Conservation (phyloP, 2,888 invertebrate genomes). For the Phragmatobia fuliginosa region DNA sequence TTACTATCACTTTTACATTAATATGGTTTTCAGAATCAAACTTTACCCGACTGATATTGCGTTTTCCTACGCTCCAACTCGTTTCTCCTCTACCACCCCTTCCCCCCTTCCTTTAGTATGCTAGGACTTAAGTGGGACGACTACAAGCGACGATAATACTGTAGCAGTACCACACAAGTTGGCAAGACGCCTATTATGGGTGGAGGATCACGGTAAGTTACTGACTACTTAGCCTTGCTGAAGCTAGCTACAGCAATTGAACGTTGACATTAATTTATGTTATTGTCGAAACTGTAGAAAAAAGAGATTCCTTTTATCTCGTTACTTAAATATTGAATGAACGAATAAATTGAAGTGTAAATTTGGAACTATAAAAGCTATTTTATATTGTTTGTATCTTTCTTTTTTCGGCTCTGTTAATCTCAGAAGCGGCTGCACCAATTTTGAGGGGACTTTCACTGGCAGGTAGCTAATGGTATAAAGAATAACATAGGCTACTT, state of each 20-base stretch:
- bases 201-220: constrained; percentile 4
- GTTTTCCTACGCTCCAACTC: too few relatives aligned
- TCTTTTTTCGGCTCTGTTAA: too few relatives aligned
- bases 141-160: not conserved
- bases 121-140: not conserved
- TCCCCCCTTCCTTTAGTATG: not conserved
- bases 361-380: too few relatives aligned
- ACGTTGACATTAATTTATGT: not conserved
- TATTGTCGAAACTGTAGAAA: not conserved
- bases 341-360: too few relatives aligned
- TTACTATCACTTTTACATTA: too few relatives aligned
- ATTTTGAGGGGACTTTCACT: too few relatives aligned
- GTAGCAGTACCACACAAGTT: constrained; percentile 1
- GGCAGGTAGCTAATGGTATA: too few relatives aligned
- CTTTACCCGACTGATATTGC: too few relatives aligned
- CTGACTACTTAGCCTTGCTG: constrained; percentile 11
- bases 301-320: not conserved
- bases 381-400: too few relatives aligned
- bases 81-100: not conserved
- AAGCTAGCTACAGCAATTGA: not conserved
- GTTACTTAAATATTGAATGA: not conserved
- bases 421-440: too few relatives aligned
- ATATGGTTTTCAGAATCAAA: too few relatives aligned
- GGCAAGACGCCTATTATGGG: constrained; percentile 8
- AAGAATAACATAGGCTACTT: too few relatives aligned